Conservation (phyloP, 53 echinoderm and acorn worm species). For the Temnopleurus reevesii region DNA sequence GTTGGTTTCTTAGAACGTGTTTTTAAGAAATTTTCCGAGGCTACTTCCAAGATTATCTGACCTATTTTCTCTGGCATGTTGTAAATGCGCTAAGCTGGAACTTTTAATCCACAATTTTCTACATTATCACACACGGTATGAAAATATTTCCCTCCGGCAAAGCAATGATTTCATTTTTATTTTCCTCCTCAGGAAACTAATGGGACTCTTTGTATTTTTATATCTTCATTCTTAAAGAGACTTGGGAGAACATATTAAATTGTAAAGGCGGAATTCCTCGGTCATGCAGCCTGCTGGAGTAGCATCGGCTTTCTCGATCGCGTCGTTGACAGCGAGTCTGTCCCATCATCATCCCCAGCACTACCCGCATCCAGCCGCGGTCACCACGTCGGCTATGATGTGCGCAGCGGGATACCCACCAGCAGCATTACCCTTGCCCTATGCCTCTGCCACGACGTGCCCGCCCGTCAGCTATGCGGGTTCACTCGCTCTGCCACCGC, state of each 20-base stretch:
- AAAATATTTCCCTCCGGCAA: slow-evolving; percentile 28
- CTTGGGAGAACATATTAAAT: neutral
- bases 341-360: slow-evolving; percentile 53
- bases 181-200: neutral
- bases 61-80: slow-evolving; percentile 33
- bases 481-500: slow-evolving; percentile 40
- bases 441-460: slow-evolving; percentile 50
- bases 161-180: neutral
- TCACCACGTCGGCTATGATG: slow-evolving; percentile 60
- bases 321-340: slow-evolving; percentile 53
- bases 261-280: neutral
- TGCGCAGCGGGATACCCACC: slow-evolving; percentile 51
- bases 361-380: slow-evolving; percentile 55
- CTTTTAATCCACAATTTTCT: slow-evolving; percentile 12
- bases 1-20: slow-evolving; percentile 34
- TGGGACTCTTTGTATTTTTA: neutral
- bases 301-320: slow-evolving; percentile 57
- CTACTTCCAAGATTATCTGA: slow-evolving; percentile 33
- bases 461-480: slow-evolving; percentile 49
- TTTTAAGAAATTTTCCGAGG: slow-evolving; percentile 24
- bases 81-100: slow-evolving; percentile 5
- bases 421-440: slow-evolving; percentile 50
- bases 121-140: slow-evolving; percentile 35
- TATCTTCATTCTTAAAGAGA: neutral
- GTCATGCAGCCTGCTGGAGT: slow-evolving; percentile 55